A percentile compares a stretch with the other conserved stretches of the same genome.
These are phyloP conservation scores for Allobates femoralis DNA, from an alignment of 2,797 vertebrate genomes.

Conservation along the genomic window DNA sequence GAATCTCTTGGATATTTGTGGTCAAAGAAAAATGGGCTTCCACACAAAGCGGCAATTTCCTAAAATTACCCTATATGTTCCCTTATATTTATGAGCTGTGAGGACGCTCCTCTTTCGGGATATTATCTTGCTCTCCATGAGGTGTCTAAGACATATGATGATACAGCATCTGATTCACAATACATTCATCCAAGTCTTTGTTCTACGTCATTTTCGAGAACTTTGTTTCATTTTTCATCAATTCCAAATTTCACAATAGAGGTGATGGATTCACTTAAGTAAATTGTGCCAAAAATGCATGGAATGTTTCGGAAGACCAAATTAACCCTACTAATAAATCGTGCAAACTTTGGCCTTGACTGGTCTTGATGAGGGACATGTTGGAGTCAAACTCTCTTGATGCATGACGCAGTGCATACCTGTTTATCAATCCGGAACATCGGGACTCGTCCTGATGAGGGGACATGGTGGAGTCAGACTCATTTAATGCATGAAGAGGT, in stretches of 20 bases:
- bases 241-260: not conserved
- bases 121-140: not conserved
- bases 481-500: too few relatives aligned
- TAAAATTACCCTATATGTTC: slow-evolving; percentile 11
- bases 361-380: too few relatives aligned
- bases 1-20: not conserved
- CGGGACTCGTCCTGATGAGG: too few relatives aligned
- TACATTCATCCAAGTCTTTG: not conserved
- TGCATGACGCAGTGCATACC: too few relatives aligned
- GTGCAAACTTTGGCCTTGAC: too few relatives aligned
- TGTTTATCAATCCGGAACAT: too few relatives aligned
- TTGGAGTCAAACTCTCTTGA: too few relatives aligned
- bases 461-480: too few relatives aligned
- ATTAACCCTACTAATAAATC: too few relatives aligned
- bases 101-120: not conserved
- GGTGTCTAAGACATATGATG: not conserved
- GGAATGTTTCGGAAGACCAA: too few relatives aligned
- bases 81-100: slow-evolving; percentile 16
- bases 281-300: too few relatives aligned
- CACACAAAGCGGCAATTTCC: not conserved
- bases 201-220: not conserved
- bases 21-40: slow-evolving; percentile 21
- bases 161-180: not conserved
- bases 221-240: not conserved
- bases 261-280: too few relatives aligned